Base-by-base conservation (phyloP, 1,140 invertebrate species). In the Spodoptera frugiperda region DNA sequence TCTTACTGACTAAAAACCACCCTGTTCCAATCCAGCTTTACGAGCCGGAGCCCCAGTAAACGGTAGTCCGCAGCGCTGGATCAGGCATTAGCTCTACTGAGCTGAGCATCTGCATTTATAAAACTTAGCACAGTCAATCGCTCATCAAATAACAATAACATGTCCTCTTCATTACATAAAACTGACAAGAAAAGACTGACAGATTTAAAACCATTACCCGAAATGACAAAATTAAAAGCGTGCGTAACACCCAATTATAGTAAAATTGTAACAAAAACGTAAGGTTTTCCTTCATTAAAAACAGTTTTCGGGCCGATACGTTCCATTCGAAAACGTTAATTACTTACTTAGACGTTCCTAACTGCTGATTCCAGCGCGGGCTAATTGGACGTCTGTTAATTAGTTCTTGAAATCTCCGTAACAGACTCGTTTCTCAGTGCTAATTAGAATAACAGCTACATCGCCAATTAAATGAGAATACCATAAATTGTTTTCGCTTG, bases 351-450 rank as follows among this genome's bases (percentile, higher is more conserved):
- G 68, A 57, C 68, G 68, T 71, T 39, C 57, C 68, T 71, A 44
- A 71, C 30, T 71, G 68, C 68, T 71, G 68, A 71, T 71, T 21
- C 68, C 33, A 46, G 53, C n/a, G 12, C 33, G 21, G 39, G 30
- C 68, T 72, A 72, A 72, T 72, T 72, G 68, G 68, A 72, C 33
- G 68, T 12, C 68, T 33, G 68, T 72, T 72, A 72, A 72, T 72
- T 72, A 72, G 68, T 72, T 72, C 68, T 72, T 72, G 68, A 72
- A 70, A 72, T 72, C 68, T 72, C 33, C 68, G 68, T 72, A 72
- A 72, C 68, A 72, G 53, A 57, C 68, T 72, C 68, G 68, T 72
- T 72, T 25, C 68, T 72, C 53, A 72, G 67, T 53, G 39, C 53
- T 72, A 72, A 72, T 72, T 33, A 57, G 53, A 72, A 72, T 72